Percentiles rank a stretch among this genome's conserved stretches.
phyloP scores from a whole-genome alignment of 1,140 invertebrate genomes.

The Drosophila varians region DNA sequence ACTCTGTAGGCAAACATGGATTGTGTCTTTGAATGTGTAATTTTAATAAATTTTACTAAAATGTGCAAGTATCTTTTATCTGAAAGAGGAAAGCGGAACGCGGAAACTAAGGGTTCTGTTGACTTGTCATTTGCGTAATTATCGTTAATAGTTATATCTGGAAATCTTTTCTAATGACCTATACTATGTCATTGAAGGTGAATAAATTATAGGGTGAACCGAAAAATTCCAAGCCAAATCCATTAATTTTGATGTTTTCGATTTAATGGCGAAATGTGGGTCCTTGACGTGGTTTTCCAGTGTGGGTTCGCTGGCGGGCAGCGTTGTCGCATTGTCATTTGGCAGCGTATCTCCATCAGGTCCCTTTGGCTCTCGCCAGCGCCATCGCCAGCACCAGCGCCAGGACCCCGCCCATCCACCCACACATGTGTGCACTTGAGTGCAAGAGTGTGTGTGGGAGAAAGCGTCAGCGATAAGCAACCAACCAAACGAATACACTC shows the following conservation, averaged over 20 bases:
- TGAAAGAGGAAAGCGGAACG: no score
- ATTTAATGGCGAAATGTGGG: background rate
- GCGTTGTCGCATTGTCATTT: constrained; percentile 74
- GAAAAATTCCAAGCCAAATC: background rate
- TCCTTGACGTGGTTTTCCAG: constrained; percentile 18
- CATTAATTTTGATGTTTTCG: background rate
- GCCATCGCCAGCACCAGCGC: constrained; percentile 16
- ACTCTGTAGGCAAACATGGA: no score
- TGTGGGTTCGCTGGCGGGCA: constrained; percentile 36
- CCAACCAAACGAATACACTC: constrained; percentile 42
- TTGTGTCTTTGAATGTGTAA: no score
- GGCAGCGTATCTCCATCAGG: constrained; percentile 34
- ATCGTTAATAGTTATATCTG: background rate
- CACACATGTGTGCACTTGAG: constrained; percentile 17
- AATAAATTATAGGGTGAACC: background rate
- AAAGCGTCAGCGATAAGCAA: constrained; percentile 55
- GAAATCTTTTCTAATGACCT: background rate
- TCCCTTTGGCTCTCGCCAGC: constrained; percentile 12
- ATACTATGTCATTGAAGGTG: no score
- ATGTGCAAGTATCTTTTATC: no score
- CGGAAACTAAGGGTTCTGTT: no score
- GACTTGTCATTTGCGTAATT: no score
- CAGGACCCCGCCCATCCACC: background rate
- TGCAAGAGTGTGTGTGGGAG: constrained; percentile 7
- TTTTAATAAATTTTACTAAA: no score